Base-by-base conservation (phyloP, 2,113 vertebrate species). In the Salvelinus alpinus region DNA sequence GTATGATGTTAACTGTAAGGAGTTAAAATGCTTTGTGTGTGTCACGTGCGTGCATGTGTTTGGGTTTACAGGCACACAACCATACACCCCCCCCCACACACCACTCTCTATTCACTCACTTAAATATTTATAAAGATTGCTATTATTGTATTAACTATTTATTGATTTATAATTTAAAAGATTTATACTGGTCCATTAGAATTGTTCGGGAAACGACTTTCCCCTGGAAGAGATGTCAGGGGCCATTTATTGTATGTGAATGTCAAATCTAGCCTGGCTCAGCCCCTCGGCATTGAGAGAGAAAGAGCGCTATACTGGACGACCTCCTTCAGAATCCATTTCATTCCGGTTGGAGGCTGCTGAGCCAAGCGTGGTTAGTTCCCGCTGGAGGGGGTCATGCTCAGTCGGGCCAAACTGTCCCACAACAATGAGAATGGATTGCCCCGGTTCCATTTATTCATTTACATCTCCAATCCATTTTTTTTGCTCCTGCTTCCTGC, bases 121-220 rank as follows among this genome's bases (percentile, higher is more conserved):
- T 93, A 97, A 98, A 97, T 96, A 98, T 97, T 96, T 94, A 98
- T 93, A 88, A 92, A 92, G 94, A 92, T 91, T 92, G 94, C 95
- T 97, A 94, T 96, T 96, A 95, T 94, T 94, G 93, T 95, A 98
- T 98, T 97, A 98, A 97, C 94, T 96, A 98, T 97, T 98, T 96
- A 98, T 97, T 85, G 94, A 98, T 98, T 95, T 97, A 95, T 97
- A 94, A 96, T 97, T 97, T 96, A 95, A 96, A 97, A 97, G 95
- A 96, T 96, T 95, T 95, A 96, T 96, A 94, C 91, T 78, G 51
- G 77, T 83, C 92, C 87, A 87, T 91, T 92, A 92, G 93, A 94
- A 95, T 93, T 93, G 75, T 78, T 71, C 82, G 90, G 88, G 86
- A 90, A 91, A 92, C 78, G 84, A 92, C 88, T 89, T 94, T 90